These are phyloP conservation scores for Hetaerina titia DNA, from an alignment of 2,888 invertebrate species.

Conservation along the genomic window DNA sequence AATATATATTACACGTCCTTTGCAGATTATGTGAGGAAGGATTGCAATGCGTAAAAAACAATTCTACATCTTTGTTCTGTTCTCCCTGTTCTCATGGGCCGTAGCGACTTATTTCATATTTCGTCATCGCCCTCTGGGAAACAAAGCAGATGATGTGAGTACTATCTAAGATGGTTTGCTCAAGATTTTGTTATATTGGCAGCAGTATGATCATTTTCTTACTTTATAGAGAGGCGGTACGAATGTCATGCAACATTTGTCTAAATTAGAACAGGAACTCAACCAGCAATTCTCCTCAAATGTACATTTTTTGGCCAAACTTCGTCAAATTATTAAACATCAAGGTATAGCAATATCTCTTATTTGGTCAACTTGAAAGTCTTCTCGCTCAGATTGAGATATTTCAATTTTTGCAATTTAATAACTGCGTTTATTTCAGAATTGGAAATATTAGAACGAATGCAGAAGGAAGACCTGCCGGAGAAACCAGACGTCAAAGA, in stretches of 20 bases:
- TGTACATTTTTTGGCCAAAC: slow-evolving; percentile 76
- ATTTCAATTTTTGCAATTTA: neutral
- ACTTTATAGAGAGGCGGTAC: slow-evolving; percentile 63
- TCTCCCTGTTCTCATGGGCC: slow-evolving; percentile 80
- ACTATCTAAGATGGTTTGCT: neutral
- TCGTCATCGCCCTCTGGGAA: slow-evolving; percentile 77
- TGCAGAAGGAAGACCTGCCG: slow-evolving; percentile 47
- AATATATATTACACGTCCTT: neutral
- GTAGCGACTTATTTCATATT: slow-evolving; percentile 80
- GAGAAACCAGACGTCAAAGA: neutral
- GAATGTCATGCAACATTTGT: slow-evolving; percentile 73
- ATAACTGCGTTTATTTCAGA: neutral
- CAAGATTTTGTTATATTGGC: neutral
- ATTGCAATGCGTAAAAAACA: slow-evolving; percentile 69
- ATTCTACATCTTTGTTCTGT: slow-evolving; percentile 69
- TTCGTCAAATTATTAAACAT: slow-evolving; percentile 73
- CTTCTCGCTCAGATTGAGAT: neutral
- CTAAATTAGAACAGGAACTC: slow-evolving; percentile 77
- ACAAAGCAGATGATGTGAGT: slow-evolving; percentile 73
- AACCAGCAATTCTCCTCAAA: slow-evolving; percentile 78
- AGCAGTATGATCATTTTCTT: neutral
- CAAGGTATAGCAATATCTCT: slow-evolving; percentile 69
- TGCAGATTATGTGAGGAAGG: slow-evolving; percentile 69
- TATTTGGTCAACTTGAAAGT: neutral
- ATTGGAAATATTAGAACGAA: slow-evolving; percentile 49